Base-by-base conservation (phyloP, 2,888 invertebrate species). In the Formica aserva region DNA sequence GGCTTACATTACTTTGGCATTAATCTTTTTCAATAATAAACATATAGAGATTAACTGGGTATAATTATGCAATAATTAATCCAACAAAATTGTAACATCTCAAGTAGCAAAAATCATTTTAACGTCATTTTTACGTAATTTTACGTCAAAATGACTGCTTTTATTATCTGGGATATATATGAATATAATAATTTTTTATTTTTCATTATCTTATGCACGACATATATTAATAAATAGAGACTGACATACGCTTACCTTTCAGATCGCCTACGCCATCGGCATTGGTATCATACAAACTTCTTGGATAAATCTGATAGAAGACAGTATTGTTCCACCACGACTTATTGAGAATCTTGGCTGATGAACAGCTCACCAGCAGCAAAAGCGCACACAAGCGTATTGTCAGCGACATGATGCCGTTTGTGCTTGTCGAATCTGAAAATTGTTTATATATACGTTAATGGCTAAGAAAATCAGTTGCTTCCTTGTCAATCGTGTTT, bases 291-390 rank as follows among this genome's bases (percentile, higher is more conserved):
- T 80, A 92, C 60, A 94, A 93, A 90, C 93, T 94, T 15, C 93
- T 85, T 0, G 94, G 94, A 83, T 94, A 94, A 83, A 94, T 90
- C 87, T 94, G 94, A 86, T 94, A 94, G 48, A 94, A 92, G 1
- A 92, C 87, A 1, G 91, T 90, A 41, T 93, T 91, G 48, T 86
- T 90, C 93, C 93, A 94, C 94, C 94, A 94, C 87, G 92, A 92
- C 65, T 88, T 86, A 65, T 94, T 88, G 38, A 88, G 78, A 35
- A 94, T 93, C 66, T 89, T 89, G n/a, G 92, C 89, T 41, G 84
- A 74, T 0, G 83, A 78, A 11, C 89, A 15, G 41, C 87, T 86
- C 26, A 86, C 45, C 55, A 86, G 66, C 9, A 92, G n/a, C 38
- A 92, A 76, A 32, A 92, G 62, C 1, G 57, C 66, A 18, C 67